phyloP scores from a whole-genome alignment of 1,140 invertebrate species.

The Drosophila pandora region DNA sequence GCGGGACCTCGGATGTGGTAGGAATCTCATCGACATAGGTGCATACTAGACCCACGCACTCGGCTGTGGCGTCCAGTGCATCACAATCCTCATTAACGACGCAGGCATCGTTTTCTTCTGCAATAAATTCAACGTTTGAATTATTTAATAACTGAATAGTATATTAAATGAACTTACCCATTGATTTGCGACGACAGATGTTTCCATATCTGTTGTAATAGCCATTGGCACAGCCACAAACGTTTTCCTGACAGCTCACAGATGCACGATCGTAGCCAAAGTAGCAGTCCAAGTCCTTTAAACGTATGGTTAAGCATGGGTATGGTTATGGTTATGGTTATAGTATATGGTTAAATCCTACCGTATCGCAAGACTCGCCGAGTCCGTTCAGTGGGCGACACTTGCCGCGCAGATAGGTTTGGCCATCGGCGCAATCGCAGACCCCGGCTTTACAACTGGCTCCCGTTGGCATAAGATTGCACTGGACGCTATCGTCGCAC shows the following conservation, averaged over 20 bases:
- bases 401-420: constrained; percentile 77
- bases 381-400: constrained; percentile 77
- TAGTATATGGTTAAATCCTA: background rate
- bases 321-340: no score
- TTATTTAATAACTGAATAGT: background rate
- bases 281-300: constrained; percentile 79
- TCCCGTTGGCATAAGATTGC: constrained; percentile 84
- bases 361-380: constrained; percentile 70
- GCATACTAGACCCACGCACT: constrained; percentile 66
- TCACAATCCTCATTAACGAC: constrained; percentile 81
- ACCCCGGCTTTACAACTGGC: constrained; percentile 83
- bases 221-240: constrained; percentile 82
- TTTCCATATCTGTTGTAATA: constrained; percentile 83
- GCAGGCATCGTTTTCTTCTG: constrained; percentile 81
- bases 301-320: background rate
- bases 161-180: constrained; percentile 52
- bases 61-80: constrained; percentile 62
- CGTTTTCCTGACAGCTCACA: constrained; percentile 72
- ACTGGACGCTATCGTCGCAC: constrained; percentile 81
- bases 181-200: constrained; percentile 83
- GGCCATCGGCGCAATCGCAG: constrained; percentile 83
- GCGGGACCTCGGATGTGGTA: constrained; percentile 20
- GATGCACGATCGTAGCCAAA: constrained; percentile 83
- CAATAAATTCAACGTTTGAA: background rate
- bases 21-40: constrained; percentile 59